Evolutionary conservation across 2,888 invertebrate species (phyloP).

Genomic region (Phrixothrix hirtus): DNA sequence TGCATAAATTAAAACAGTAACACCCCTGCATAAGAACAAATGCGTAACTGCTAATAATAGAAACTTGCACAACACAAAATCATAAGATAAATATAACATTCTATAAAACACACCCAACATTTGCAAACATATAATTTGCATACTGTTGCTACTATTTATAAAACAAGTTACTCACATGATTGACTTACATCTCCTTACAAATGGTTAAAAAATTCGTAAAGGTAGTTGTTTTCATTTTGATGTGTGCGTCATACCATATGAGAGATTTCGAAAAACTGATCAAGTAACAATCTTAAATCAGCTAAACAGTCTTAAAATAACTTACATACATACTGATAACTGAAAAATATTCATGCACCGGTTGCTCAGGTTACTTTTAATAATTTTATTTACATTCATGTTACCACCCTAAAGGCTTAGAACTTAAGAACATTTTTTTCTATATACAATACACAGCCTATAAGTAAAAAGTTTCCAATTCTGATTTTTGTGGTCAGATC

Average conservation of each 20-base stretch:
- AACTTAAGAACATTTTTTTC: conserved; percentile 33
- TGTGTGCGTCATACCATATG: conserved; percentile 21
- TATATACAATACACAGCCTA: conserved; percentile 57
- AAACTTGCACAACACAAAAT: conserved; percentile 50
- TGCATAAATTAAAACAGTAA: conserved; percentile 43
- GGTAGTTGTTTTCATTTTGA: neutral
- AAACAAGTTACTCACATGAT: conserved; percentile 34
- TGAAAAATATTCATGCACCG: conserved; percentile 48
- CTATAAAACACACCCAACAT: conserved; percentile 46
- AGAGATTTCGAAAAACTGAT: conserved; percentile 23
- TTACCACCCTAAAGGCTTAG: conserved; percentile 29
- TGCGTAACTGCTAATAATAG: conserved; percentile 32
- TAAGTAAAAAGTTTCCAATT: conserved; percentile 39
- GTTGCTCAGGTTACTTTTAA: conserved; percentile 47
- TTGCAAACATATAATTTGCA: conserved; percentile 39
- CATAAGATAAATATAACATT: conserved; percentile 44
- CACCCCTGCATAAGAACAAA: conserved; percentile 48
- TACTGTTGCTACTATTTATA: conserved; percentile 37
- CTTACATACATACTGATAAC: conserved; percentile 52
- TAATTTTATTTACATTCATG: conserved; percentile 17
- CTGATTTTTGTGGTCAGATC: too few species aligned
- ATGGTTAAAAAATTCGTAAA: neutral
- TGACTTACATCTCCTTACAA: conserved; percentile 4
- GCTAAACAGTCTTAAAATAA: conserved; percentile 56
- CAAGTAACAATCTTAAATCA: conserved; percentile 44